Percentiles rank a stretch among this genome's conserved stretches.
Conservation (phyloP, 2,888 invertebrate species). For the Acanthopleura granulata region DNA sequence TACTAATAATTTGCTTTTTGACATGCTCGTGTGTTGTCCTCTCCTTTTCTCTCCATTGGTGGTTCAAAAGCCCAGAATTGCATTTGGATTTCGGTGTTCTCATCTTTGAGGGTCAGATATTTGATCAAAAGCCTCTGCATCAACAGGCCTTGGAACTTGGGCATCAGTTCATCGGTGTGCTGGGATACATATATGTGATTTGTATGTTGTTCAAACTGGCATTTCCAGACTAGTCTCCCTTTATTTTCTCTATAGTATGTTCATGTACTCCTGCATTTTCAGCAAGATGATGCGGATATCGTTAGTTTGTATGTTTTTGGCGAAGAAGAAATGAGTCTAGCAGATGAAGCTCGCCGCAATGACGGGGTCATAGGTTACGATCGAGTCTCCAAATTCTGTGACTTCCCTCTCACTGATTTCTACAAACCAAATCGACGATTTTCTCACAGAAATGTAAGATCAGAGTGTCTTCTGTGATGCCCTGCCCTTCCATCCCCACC, state of each 20-base stretch:
- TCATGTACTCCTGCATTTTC: conserved; percentile 8
- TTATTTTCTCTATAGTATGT: background rate
- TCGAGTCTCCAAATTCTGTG: conserved; percentile 40
- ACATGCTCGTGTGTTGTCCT: background rate
- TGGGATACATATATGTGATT: too few relatives aligned
- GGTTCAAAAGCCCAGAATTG: too few relatives aligned
- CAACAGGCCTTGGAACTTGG: too few relatives aligned
- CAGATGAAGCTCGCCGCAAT: conserved; percentile 51
- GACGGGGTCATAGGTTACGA: conserved; percentile 53
- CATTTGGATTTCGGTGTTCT: too few relatives aligned
- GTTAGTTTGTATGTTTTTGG: conserved; percentile 66
- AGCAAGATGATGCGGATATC: conserved; percentile 47
- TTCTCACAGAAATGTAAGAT: conserved; percentile 11
- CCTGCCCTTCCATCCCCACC: too few relatives aligned
- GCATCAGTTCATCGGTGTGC: too few relatives aligned
- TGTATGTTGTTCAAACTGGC: background rate
- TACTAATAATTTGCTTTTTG: too few relatives aligned
- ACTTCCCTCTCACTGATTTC: conserved; percentile 10
- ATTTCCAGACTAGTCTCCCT: background rate
- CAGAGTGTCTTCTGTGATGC: too few relatives aligned
- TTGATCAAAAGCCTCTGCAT: too few relatives aligned
- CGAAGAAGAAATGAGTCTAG: conserved; percentile 59
- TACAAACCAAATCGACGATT: conserved; percentile 13
- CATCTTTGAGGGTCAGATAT: too few relatives aligned
- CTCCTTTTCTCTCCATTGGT: too few relatives aligned